Conservation (phyloP, 2,888 invertebrate genomes). For the Tineola bisselliella region DNA sequence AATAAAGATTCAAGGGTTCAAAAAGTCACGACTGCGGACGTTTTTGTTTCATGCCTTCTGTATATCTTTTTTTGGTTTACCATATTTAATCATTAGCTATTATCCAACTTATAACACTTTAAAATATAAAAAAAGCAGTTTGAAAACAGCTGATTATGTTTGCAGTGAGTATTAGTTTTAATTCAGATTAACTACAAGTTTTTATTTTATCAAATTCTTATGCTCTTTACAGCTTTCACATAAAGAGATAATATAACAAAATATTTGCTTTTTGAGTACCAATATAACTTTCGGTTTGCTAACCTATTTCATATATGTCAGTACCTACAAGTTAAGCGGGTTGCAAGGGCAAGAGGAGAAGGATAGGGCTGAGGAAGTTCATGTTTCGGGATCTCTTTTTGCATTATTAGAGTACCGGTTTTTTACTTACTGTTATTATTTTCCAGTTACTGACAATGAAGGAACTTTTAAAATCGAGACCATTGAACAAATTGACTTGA, state of each 20-base stretch:
- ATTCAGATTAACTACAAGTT: neutral
- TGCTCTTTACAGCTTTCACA: too few relatives aligned
- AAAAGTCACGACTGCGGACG: conserved; percentile 47
- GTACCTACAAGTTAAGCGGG: too few relatives aligned
- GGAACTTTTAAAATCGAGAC: conserved; percentile 50
- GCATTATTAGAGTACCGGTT: too few relatives aligned
- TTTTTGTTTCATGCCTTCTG: conserved; percentile 59
- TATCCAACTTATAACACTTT: conserved; percentile 63
- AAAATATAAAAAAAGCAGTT: conserved; percentile 65
- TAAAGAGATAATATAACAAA: too few relatives aligned
- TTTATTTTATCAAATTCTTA: neutral
- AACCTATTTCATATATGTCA: too few relatives aligned
- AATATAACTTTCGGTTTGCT: too few relatives aligned
- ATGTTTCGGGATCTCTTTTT: too few relatives aligned
- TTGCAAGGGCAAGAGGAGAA: too few relatives aligned
- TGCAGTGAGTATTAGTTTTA: conserved; percentile 49
- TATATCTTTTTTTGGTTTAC: conserved; percentile 62
- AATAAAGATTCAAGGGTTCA: conserved; percentile 63
- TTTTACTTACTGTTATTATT: too few relatives aligned
- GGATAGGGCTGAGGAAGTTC: too few relatives aligned
- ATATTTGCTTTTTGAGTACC: too few relatives aligned
- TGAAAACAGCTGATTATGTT: conserved; percentile 64
- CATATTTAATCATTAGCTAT: conserved; percentile 66
- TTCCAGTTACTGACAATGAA: conserved; percentile 58
- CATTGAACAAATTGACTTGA: conserved; percentile 49